Conservation (phyloP, 1,140 invertebrate species). For the Euura saliciscinereae region DNA sequence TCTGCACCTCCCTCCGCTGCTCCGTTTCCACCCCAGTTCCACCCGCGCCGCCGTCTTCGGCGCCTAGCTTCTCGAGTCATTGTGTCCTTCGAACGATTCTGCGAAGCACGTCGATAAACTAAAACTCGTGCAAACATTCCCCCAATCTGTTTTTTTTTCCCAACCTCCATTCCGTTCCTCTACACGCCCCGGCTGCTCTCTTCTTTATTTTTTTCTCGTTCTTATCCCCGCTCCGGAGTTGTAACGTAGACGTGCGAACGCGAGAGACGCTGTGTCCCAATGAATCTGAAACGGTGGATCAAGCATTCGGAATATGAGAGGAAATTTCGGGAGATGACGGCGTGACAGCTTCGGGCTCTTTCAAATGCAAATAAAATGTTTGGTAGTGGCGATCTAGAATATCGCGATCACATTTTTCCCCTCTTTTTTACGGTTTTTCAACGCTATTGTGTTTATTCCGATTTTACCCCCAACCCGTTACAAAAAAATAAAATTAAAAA, state of each 20-base stretch:
- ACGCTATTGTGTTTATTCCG: no score
- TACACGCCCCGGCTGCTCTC: background rate
- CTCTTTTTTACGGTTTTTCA: background rate
- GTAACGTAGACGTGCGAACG: no score
- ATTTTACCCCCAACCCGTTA: no score
- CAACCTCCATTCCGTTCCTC: background rate
- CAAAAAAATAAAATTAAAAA: no score
- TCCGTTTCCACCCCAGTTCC: background rate
- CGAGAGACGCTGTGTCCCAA: no score
- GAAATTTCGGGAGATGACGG: background rate
- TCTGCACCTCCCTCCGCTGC: background rate
- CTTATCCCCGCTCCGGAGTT: background rate
- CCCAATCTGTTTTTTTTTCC: background rate
- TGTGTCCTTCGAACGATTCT: background rate
- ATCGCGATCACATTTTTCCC: background rate
- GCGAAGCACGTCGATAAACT: background rate
- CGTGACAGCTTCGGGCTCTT: background rate
- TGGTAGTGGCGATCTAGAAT: background rate
- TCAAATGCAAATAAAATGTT: constrained; percentile 7
- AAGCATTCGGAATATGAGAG: background rate
- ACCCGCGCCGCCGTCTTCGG: background rate
- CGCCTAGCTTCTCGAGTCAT: background rate
- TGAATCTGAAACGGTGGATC: no score
- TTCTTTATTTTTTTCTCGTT: background rate
- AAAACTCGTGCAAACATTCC: background rate